Evolutionary conservation across 53 echinoderm and acorn worm species (phyloP), one percentile per base, ranked within the genome.

Genomic region (Paracentrotus lividus): DNA sequence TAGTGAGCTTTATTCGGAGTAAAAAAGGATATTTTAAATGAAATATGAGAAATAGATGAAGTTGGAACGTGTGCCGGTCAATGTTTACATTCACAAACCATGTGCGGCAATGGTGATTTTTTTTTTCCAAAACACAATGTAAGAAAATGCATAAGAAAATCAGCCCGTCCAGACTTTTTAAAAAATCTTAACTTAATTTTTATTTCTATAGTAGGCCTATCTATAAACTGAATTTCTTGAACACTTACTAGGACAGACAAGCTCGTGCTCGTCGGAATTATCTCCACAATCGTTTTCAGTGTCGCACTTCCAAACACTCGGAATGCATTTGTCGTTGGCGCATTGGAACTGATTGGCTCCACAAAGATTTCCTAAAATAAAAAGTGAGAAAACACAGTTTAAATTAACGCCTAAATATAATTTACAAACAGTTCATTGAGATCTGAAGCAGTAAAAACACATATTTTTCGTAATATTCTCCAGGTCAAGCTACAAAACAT

Each of bases 241-340:
- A 45, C n/a, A 69, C 90, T 90, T 90, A 90, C 90, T 53, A n/a
- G n/a, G n/a, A 72, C 90, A 90, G 1, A 34, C 54, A 3, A 24
- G 34, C 72, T 95, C 95, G 26, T 95, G 34, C 72, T 95, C 95
- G 26, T 95, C 95, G 6, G 95, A 95, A 49, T 90, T 90, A 65
- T 95, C 95, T 2, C 95, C 95, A 34, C 95, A 95, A 57, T 95
- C 95, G 43, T 95, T 64, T 38, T 95, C 95, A 26, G 78, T 72
- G 58, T 95, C 95, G 42, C 95, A 95, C 43, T 45, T 84, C 95
- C 95, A 95, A 27, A 88, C 61, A 38, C 44, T 42, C 23, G 95
- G 95, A 26, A 95, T 95, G 67, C 95, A 95, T 27, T 88, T 90
- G 34, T 90, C 67, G 55, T 95, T 95, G 77, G 45, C 87, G 67